Conservation (phyloP, 53 echinoderm and acorn worm genomes). For the Apostichopus leukothele region DNA sequence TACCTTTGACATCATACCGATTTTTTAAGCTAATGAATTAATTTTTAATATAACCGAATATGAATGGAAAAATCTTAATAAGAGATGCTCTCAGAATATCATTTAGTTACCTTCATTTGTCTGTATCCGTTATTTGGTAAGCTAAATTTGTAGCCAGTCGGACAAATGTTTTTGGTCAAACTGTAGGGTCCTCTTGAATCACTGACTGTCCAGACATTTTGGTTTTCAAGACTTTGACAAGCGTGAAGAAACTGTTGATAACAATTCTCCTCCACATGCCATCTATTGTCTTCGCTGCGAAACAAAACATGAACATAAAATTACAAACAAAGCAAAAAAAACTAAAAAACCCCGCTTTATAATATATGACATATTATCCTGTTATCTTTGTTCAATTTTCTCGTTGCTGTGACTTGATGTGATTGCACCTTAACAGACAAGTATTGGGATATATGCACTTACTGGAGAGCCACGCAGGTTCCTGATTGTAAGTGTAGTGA, state of each 20-base stretch:
- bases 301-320: background rate
- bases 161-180: constrained; percentile 29
- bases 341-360: too few species aligned
- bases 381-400: too few species aligned
- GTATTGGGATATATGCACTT: background rate
- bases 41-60: too few species aligned
- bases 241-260: constrained; percentile 48
- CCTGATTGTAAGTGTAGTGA: constrained; percentile 52
- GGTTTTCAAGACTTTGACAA: constrained; percentile 54
- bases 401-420: too few species aligned
- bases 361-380: too few species aligned
- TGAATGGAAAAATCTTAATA: too few species aligned
- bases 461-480: constrained; percentile 68
- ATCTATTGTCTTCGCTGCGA: constrained; percentile 53
- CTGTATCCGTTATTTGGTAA: constrained; percentile 63
- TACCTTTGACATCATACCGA: background rate
- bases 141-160: constrained; percentile 59
- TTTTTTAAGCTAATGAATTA: too few species aligned
- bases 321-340: too few species aligned
- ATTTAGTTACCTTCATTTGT: constrained; percentile 56
- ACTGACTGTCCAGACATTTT: constrained; percentile 58
- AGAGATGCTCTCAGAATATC: too few species aligned
- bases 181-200: constrained; percentile 40
- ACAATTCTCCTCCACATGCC: constrained; percentile 61
- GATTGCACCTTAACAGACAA: too few species aligned